These are phyloP conservation scores for Myotis planiceps DNA, from an alignment of 2,797 vertebrate genomes.

Conservation along the genomic window DNA sequence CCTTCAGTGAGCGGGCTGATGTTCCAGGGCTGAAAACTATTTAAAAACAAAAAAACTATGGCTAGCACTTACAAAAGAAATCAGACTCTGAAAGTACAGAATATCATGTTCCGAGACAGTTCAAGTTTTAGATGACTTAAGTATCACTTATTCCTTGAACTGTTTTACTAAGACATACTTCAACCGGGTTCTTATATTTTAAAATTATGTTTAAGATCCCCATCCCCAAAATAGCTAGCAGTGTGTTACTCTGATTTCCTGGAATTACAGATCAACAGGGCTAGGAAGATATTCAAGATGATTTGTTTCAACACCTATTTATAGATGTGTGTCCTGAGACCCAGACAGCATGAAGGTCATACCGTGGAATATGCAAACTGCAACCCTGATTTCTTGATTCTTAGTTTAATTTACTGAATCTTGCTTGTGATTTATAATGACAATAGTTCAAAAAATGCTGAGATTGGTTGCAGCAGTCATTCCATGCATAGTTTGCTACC, in stretches of 20 bases:
- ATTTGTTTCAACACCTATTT: constrained; percentile 56
- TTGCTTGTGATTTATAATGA: neutral
- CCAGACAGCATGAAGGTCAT: neutral
- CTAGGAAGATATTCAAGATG: constrained; percentile 39
- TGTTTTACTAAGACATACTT: neutral
- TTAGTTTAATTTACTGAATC: neutral
- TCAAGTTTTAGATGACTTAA: neutral
- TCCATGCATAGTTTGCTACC: neutral
- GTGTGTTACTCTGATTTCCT: constrained; percentile 45
- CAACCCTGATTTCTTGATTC: neutral
- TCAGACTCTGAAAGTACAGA: neutral
- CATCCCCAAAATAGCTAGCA: constrained; percentile 41
- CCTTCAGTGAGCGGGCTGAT: too few species aligned
- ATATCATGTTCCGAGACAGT: neutral
- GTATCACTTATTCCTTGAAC: neutral
- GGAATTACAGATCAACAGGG: constrained; percentile 58
- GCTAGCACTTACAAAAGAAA: neutral
- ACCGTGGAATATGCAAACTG: neutral
- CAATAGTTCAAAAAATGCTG: neutral
- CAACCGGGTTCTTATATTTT: neutral
- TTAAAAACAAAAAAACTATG: neutral
- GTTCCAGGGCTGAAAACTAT: neutral
- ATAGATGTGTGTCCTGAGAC: constrained; percentile 35
- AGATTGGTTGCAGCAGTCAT: neutral
- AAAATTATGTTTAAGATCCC: constrained; percentile 7